Conservation (phyloP, 2,888 invertebrate species). For the Sipunculus nudus region DNA sequence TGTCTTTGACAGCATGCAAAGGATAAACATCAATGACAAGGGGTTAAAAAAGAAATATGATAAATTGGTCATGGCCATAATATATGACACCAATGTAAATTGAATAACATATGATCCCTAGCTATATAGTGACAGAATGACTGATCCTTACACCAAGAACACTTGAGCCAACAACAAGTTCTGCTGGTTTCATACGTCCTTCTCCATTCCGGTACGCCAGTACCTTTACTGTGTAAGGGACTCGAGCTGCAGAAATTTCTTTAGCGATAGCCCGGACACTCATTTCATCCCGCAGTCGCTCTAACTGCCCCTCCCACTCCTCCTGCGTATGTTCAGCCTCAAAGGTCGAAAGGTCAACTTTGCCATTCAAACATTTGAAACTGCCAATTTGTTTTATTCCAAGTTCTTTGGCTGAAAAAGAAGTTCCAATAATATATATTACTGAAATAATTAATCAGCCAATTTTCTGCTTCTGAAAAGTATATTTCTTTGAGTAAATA, state of each 20-base stretch:
- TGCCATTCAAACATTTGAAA: conserved; percentile 64
- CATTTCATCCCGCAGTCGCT: conserved; percentile 50
- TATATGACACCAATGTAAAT: background rate
- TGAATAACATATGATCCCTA: background rate
- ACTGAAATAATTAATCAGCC: background rate
- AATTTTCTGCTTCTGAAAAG: too few species aligned
- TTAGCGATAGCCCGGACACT: conserved; percentile 55
- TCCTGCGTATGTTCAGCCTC: conserved; percentile 61
- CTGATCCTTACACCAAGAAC: conserved; percentile 56
- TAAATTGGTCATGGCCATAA: background rate
- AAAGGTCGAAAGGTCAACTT: conserved; percentile 62
- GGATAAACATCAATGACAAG: background rate
- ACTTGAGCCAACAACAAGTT: conserved; percentile 62
- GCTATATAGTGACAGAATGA: background rate
- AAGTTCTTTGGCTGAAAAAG: conserved; percentile 40
- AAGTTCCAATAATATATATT: conserved; percentile 2
- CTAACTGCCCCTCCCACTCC: conserved; percentile 56
- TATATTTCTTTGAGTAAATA: background rate
- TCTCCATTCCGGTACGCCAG: conserved; percentile 65
- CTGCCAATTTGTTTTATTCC: conserved; percentile 59
- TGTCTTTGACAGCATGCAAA: too few species aligned
- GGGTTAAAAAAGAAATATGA: background rate
- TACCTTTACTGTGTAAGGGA: conserved; percentile 60
- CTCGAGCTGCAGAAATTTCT: conserved; percentile 59
- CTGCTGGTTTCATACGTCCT: conserved; percentile 56